Percentiles rank a stretch among this genome's conserved stretches.
Conservation (phyloP, 2,888 invertebrate species). For the Steinernema carpocapsae region DNA sequence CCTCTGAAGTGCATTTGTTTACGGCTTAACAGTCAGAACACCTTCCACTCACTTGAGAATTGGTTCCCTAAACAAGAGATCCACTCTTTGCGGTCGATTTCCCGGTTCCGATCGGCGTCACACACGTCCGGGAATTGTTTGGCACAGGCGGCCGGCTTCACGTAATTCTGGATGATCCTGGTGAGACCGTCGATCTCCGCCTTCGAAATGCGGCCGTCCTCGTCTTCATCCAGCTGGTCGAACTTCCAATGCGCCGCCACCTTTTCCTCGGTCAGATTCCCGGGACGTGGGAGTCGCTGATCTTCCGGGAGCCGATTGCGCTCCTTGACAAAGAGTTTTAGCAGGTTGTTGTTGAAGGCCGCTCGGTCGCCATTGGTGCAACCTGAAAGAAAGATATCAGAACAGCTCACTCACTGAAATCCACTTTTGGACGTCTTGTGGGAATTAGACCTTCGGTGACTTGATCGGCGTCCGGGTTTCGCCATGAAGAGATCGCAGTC, state of each 20-base stretch:
- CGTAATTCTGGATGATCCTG: constrained; percentile 3
- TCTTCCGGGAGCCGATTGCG: not conserved
- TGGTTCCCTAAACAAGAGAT: constrained; percentile 10
- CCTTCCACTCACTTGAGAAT: constrained; percentile 1
- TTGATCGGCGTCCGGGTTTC: constrained; percentile 2
- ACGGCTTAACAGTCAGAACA: not conserved
- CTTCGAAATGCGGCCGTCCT: not conserved
- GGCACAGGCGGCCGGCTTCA: constrained; percentile 13
- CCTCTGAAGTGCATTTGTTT: not conserved
- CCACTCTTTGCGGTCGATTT: constrained; percentile 15
- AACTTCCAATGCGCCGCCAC: constrained; percentile 15
- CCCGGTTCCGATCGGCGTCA: constrained; percentile 20
- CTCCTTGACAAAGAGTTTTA: constrained; percentile 13
- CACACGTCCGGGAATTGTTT: constrained; percentile 10
- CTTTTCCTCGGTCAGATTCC: not conserved
- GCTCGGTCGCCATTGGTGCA: constrained; percentile 11
- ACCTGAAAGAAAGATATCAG: not conserved
- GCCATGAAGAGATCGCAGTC: not conserved
- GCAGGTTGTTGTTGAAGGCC: constrained; percentile 7
- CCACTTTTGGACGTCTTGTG: no score
- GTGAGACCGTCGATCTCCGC: constrained; percentile 18
- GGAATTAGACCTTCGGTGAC: not conserved
- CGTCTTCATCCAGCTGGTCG: not conserved
- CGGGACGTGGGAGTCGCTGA: not conserved
- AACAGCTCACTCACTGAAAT: no score